Base-by-base conservation (phyloP, 2,888 invertebrate species). In the Parnassius mnemosyne region DNA sequence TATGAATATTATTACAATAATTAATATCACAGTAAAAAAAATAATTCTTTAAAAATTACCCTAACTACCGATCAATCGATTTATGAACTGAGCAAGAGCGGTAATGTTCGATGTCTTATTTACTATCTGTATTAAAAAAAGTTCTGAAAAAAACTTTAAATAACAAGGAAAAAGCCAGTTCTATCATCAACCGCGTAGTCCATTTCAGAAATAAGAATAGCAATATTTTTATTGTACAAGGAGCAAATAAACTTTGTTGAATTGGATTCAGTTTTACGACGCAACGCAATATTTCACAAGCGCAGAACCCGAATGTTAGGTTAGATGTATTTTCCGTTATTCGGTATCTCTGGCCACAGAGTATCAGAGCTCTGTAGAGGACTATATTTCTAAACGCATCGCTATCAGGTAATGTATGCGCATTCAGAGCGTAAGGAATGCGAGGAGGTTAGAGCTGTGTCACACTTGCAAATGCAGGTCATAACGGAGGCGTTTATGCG, bases 391-490 rank as follows among this genome's bases (percentile, higher is more conserved):
- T 63, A 42, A 55, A 63, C 55, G 59, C 50, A 63, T 44, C 59
- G 63, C 60, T 63, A 63, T 63, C 63, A 53, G 60, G 63, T 63
- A 63, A 73, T 76, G 66, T 73, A 76, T 76, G 73, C 71, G 73
- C 70, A 74, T 75, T 69, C 67, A 58, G 65, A 67, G 68, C 69
- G 67, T 68, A 68, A 71, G 68, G 68, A 74, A 76, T 75, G 72
- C 69, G 67, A 66, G 66, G 68, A 60, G 60, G 67, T 69, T 71
- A 66, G 60, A 65, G 69, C 70, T 70, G 71, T 73, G 69, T 71
- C 50, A 63, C 58, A 63, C 55, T 46, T 46, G 42, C n/a, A 34
- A 34, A 34, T 34, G 34, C 5, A 34, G 34, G 34, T 3, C 34
- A 7, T 7, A 34, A 7, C 34, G 34, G 7, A 34, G 34, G 34